phyloP scores from a whole-genome alignment of 2,888 invertebrate species.

The Nymphalis polychloros region DNA sequence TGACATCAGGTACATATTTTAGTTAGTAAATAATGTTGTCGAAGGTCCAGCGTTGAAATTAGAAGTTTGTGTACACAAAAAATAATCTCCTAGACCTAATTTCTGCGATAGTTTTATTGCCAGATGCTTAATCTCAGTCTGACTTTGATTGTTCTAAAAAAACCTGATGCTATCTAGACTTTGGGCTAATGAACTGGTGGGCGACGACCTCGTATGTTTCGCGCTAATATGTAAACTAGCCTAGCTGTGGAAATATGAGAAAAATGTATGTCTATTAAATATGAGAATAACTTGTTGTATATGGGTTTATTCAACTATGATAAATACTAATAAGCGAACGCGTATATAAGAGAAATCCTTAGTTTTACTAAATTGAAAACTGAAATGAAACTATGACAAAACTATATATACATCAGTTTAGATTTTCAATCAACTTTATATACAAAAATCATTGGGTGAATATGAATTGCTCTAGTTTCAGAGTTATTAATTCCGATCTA shows the following conservation, averaged over 20 bases:
- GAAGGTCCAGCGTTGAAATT: constrained; percentile 13
- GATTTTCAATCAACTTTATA: background rate
- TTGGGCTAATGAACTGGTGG: constrained; percentile 37
- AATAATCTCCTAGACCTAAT: constrained; percentile 2
- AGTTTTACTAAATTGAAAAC: too few species aligned
- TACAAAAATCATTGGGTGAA: background rate
- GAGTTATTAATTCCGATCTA: constrained; percentile 24
- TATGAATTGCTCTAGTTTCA: constrained; percentile 21
- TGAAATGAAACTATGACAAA: background rate
- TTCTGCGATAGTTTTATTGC: constrained; percentile 16
- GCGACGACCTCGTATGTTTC: constrained; percentile 36
- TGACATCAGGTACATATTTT: background rate
- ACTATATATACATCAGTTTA: background rate
- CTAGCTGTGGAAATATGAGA: constrained; percentile 1
- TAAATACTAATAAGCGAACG: too few species aligned
- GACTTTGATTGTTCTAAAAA: constrained; percentile 38
- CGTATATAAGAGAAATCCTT: too few species aligned
- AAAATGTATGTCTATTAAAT: background rate
- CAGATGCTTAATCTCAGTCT: constrained; percentile 30
- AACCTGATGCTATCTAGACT: constrained; percentile 22
- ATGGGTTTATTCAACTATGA: too few species aligned
- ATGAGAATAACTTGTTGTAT: background rate
- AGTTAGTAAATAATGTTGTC: constrained; percentile 1
- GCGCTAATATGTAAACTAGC: constrained; percentile 14
- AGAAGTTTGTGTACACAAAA: constrained; percentile 4